Evolutionary conservation across 2,888 invertebrate genomes (phyloP).

Genomic region (Galerucella nymphaeae): DNA sequence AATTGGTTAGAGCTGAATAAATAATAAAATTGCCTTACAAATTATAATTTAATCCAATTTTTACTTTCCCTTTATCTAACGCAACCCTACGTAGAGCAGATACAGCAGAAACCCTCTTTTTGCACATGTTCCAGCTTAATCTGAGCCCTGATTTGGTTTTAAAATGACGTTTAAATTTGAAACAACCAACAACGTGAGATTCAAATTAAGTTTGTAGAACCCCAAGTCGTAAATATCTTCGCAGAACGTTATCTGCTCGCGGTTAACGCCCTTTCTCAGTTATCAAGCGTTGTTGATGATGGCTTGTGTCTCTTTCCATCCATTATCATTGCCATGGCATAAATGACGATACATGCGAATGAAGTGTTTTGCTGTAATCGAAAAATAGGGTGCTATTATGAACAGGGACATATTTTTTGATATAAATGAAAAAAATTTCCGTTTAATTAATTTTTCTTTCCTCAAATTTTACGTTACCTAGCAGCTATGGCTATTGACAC

Average conservation of each 20-base stretch:
- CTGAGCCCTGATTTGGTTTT: slow-evolving; percentile 29
- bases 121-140: slow-evolving; percentile 29
- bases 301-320: slow-evolving; percentile 43
- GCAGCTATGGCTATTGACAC: no score
- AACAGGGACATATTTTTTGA: no score
- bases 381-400: not conserved
- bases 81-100: slow-evolving; percentile 6
- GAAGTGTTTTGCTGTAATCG: slow-evolving; percentile 43
- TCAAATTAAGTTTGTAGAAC: slow-evolving; percentile 43
- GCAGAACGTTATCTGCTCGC: slow-evolving; percentile 49
- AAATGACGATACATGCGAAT: slow-evolving; percentile 44
- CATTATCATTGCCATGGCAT: slow-evolving; percentile 47
- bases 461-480: no score
- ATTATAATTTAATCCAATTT: not conserved
- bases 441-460: no score
- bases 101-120: slow-evolving; percentile 23
- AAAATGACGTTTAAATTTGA: slow-evolving; percentile 27
- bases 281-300: slow-evolving; percentile 47
- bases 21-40: not conserved
- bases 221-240: slow-evolving; percentile 49
- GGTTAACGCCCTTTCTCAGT: slow-evolving; percentile 51
- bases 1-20: no score
- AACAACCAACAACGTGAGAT: slow-evolving; percentile 34
- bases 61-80: slow-evolving; percentile 2
- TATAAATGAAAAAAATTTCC: no score